phyloP scores from a whole-genome alignment of 2,888 invertebrate species.

The Lycocerus yunnanus region DNA sequence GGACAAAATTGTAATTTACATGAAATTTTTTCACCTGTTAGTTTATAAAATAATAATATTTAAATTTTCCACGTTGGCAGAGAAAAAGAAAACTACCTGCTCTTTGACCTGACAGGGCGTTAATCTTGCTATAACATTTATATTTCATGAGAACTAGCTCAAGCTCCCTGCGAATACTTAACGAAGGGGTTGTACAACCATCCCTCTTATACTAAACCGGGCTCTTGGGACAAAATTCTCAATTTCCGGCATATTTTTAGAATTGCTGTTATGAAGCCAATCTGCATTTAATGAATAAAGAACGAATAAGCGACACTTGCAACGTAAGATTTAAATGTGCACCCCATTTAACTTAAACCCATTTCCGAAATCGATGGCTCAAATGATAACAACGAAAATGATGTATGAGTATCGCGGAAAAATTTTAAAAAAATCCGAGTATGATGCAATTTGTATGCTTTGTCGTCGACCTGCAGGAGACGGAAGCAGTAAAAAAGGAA shows the following conservation, averaged over 20 bases:
- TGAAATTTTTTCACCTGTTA: background rate
- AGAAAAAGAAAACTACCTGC: slow-evolving; percentile 17
- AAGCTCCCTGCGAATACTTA: slow-evolving; percentile 28
- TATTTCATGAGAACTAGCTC: slow-evolving; percentile 32
- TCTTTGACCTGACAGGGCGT: slow-evolving; percentile 29
- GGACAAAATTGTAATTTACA: background rate
- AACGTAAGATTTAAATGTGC: slow-evolving; percentile 34
- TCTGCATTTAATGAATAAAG: slow-evolving; percentile 32
- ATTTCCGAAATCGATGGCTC: slow-evolving; percentile 36
- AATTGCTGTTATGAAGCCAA: slow-evolving; percentile 29
- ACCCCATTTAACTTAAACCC: slow-evolving; percentile 36
- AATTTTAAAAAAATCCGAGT: background rate
- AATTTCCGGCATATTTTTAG: slow-evolving; percentile 48
- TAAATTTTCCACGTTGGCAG: background rate
- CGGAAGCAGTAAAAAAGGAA: background rate
- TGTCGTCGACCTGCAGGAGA: background rate
- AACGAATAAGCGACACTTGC: slow-evolving; percentile 18
- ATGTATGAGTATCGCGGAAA: slow-evolving; percentile 25
- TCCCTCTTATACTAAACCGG: slow-evolving; percentile 44
- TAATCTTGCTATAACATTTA: slow-evolving; percentile 34
- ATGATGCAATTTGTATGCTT: background rate
- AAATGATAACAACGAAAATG: slow-evolving; percentile 29
- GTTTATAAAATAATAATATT: slow-evolving; percentile 1
- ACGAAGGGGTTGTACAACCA: slow-evolving; percentile 28
- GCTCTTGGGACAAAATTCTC: slow-evolving; percentile 48